Conservation (phyloP, 2,113 vertebrate species). For the Atrichornis clamosus region DNA sequence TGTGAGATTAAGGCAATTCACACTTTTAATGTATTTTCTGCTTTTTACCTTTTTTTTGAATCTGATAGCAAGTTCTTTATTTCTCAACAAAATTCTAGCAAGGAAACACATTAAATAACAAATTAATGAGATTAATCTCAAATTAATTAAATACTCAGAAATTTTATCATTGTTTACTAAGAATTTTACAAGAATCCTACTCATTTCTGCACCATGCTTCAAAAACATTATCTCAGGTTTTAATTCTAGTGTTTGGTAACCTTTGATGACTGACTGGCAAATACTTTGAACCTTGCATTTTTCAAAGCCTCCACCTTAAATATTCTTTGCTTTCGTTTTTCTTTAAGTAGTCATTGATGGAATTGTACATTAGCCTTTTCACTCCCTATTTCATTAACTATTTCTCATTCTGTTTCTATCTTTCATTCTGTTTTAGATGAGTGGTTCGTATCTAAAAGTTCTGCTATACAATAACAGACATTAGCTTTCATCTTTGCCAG, state of each 20-base stretch:
- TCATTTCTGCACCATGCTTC: neutral
- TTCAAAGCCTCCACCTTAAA: neutral
- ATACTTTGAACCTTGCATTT: neutral
- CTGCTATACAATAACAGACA: neutral
- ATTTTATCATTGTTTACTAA: neutral
- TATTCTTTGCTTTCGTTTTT: neutral
- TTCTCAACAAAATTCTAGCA: neutral
- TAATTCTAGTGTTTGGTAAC: neutral
- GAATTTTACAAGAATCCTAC: neutral
- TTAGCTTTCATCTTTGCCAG: neutral
- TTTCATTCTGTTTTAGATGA: neutral
- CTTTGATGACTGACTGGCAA: neutral
- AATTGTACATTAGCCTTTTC: neutral
- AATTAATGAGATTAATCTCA: neutral
- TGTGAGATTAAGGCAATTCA: constrained; percentile 36
- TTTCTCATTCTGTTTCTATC: neutral
- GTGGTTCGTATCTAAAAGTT: neutral
- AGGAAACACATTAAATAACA: neutral
- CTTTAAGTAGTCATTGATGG: neutral
- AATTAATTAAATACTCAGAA: neutral
- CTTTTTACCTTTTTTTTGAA: constrained; percentile 55
- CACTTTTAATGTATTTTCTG: constrained; percentile 17
- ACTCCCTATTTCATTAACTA: neutral
- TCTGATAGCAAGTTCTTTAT: neutral
- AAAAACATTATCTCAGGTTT: neutral